Evolutionary conservation across 1,140 invertebrate species (phyloP), one percentile per base, ranked within the genome.

Genomic region (Sitophilus oryzae): DNA sequence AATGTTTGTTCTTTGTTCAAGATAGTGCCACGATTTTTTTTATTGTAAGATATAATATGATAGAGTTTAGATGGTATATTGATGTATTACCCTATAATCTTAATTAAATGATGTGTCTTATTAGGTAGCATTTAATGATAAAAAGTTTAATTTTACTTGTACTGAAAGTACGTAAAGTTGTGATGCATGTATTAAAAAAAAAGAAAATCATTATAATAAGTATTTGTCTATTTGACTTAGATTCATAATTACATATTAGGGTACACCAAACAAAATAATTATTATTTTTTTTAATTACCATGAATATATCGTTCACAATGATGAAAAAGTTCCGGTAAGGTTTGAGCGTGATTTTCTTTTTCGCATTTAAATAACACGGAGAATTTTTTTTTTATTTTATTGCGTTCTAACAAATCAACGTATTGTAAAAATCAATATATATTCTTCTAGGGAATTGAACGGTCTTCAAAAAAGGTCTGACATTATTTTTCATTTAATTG

Each of bases 161-260:
- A 61, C 59, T 58, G 40, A 55, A 44, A 57, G 53, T 63, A 61
- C 59, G 57, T 52, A 56, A 58, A 63, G 60, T 64, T 68, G 65
- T 68, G 66, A 68, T 68, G 66, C 66, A 67, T 68, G 66, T 66
- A 67, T 60, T 60, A 36, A 57, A 56, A 52, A 46, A 57, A n/a
- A n/a, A n/a, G n/a, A n/a, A n/a, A n/a, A 64, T 53, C 52, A 58
- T 58, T 57, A 53, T 21, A 57, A 64, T 51, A 56, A 59, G 60
- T 61, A 66, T 52, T 55, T 62, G 52, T 66, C 56, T 44, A 58
- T 50, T 58, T 46, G 49, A 60, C 43, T 51, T 60, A 58, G 40
- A 51, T 50, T 46, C 47, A 40, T 56, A 59, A 30, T 54, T 35
- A 55, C 48, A 56, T 62, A 59, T 37, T 45, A 41, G 15, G 35